Evolutionary conservation across 1,140 invertebrate genomes (phyloP).

Genomic region (Drosophila sproati): DNA sequence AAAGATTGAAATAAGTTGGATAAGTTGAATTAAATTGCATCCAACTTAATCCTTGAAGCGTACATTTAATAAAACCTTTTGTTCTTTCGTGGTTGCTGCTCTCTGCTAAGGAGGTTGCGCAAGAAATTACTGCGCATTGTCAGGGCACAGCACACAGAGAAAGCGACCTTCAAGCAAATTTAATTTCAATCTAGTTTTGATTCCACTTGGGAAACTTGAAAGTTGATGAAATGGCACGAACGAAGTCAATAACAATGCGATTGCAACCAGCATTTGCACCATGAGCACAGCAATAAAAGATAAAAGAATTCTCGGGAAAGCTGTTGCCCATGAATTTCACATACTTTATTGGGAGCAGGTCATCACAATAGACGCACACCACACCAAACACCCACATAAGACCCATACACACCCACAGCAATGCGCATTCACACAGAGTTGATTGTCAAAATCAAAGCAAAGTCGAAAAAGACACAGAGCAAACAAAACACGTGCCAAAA

Average conservation of each 20-base stretch:
- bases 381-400: background rate
- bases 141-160: background rate
- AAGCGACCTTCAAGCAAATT: background rate
- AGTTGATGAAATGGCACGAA: conserved; percentile 5
- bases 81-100: too few relatives aligned
- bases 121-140: background rate
- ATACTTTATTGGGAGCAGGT: conserved; percentile 1
- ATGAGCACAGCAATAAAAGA: conserved; percentile 8
- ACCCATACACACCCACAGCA: conserved; percentile 4
- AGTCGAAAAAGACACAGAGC: conserved; percentile 3
- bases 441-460: conserved; percentile 46
- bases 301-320: conserved; percentile 21
- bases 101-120: too few relatives aligned
- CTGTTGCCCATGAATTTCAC: background rate
- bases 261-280: background rate
- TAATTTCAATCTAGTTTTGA: conserved; percentile 9
- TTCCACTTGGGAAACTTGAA: conserved; percentile 12
- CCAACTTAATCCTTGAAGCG: too few relatives aligned
- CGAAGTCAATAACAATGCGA: conserved; percentile 1
- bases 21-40: too few relatives aligned
- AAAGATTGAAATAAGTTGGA: too few relatives aligned
- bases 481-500: conserved; percentile 28
- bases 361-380: too few relatives aligned
- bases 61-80: too few relatives aligned
- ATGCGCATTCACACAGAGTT: background rate